These are phyloP conservation scores for Zalophus californianus DNA, from an alignment of 2,797 vertebrate species.

Conservation along the genomic window DNA sequence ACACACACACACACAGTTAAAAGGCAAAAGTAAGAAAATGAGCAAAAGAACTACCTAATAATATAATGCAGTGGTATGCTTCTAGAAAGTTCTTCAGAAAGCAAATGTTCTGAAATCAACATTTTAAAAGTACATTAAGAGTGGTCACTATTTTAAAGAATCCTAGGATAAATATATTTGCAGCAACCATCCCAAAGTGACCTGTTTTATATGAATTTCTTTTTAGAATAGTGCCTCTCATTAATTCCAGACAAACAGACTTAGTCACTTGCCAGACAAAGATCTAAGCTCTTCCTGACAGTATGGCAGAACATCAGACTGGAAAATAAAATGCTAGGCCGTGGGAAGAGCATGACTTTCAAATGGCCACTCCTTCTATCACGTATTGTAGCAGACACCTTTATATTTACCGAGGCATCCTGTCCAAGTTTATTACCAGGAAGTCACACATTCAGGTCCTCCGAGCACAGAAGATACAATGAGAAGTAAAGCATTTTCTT, in stretches of 20 bases:
- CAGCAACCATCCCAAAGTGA: neutral
- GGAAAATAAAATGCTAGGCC: constrained; percentile 19
- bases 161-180: neutral
- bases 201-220: constrained; percentile 45
- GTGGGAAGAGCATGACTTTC: constrained; percentile 5
- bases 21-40: neutral
- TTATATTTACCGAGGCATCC: neutral
- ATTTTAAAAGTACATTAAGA: neutral
- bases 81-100: constrained; percentile 39
- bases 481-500: neutral
- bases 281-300: constrained; percentile 42
- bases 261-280: constrained; percentile 61
- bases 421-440: neutral
- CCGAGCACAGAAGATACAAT: neutral
- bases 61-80: neutral
- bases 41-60: neutral
- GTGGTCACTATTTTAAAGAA: neutral
- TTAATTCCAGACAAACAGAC: constrained; percentile 62
- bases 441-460: neutral
- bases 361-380: neutral
- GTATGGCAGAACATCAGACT: constrained; percentile 36
- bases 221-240: neutral
- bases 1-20: neutral
- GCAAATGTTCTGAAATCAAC: constrained; percentile 20
- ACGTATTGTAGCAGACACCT: neutral